Base-by-base conservation (phyloP, 2,888 invertebrate species). In the Leucoma salicis region DNA sequence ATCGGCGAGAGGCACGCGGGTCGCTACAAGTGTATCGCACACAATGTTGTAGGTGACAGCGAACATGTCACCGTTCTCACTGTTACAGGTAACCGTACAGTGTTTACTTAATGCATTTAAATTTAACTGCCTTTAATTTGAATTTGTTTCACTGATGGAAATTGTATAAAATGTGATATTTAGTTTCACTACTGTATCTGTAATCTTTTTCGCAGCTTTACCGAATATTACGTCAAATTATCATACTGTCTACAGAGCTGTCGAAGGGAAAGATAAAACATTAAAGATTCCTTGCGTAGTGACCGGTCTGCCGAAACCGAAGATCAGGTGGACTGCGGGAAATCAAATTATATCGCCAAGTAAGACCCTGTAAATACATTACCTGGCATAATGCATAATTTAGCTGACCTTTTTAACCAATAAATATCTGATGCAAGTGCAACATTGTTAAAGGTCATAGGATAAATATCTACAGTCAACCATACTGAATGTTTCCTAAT, bases 51-150 rank as follows among this genome's bases (percentile, higher is more conserved):
- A 8, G 21, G 21, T 5, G 6, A 21, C 5, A 21, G 21, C 21
- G 21, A 21, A 21, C 21, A 21, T 5, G 21, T 21, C 3, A 46
- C 33, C 8, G 33, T 27, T 11, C 36, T 56, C 35, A 35, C 10
- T 35, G 35, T 35, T 2, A 14, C 5, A 25, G 14, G 35, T 35
- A 35, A 25, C 46, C 46, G 11, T 28, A 46, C 31, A 46, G 39
- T 10, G 16, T 56, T 2, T 25, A 16, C 16, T 16, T 4, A 16
- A 3, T 4, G 16, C 16, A 4, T 16, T 4, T 16, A 16, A 3
- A 16, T 16, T 6, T 6, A 16, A 16, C 16, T 16, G 6, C 16
- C 3, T 6, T 4, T 4, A 16, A 16, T 16, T 16, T 16, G 3
- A 16, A 16, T 16, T 16, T 4, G 16, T 16, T 16, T 4, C 6